Evolutionary conservation across 2,113 vertebrate genomes (phyloP).

Genomic region (Ibidorhyncha struthersii): DNA sequence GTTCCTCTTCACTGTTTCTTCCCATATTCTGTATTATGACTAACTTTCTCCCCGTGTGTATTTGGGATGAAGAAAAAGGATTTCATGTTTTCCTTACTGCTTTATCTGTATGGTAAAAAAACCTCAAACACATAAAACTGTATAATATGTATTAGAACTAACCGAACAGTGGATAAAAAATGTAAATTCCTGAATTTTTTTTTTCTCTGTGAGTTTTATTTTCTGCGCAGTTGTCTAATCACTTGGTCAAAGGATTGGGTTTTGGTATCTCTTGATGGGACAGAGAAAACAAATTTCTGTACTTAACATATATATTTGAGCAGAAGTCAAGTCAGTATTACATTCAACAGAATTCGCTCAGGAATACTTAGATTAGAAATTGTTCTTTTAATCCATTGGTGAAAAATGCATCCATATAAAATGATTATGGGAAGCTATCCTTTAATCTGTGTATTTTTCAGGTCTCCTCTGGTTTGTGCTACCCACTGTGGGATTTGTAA

Average conservation of each 20-base stretch:
- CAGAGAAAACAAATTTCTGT: conserved; percentile 43
- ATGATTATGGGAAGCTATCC: background rate
- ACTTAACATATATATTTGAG: conserved; percentile 63
- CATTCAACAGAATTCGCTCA: conserved; percentile 64
- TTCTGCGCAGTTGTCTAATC: background rate
- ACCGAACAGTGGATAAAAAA: background rate
- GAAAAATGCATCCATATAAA: conserved; percentile 27
- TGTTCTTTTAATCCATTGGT: conserved; percentile 28
- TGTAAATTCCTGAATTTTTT: background rate
- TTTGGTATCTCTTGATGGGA: conserved; percentile 13
- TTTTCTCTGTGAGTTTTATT: background rate
- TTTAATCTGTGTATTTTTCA: conserved; percentile 36
- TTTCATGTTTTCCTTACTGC: background rate
- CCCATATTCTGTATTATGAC: background rate
- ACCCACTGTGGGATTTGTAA: conserved; percentile 64
- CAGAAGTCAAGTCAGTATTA: conserved; percentile 76
- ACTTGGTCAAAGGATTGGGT: background rate
- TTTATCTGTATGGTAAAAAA: background rate
- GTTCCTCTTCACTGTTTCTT: background rate
- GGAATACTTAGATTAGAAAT: conserved; percentile 48
- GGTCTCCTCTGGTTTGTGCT: conserved; percentile 66
- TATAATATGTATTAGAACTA: background rate
- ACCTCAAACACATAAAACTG: background rate
- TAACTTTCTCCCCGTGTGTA: background rate
- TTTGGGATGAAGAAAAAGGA: background rate